These are phyloP conservation scores for Pagrus major DNA, from an alignment of 2,113 vertebrate genomes.

Conservation along the genomic window DNA sequence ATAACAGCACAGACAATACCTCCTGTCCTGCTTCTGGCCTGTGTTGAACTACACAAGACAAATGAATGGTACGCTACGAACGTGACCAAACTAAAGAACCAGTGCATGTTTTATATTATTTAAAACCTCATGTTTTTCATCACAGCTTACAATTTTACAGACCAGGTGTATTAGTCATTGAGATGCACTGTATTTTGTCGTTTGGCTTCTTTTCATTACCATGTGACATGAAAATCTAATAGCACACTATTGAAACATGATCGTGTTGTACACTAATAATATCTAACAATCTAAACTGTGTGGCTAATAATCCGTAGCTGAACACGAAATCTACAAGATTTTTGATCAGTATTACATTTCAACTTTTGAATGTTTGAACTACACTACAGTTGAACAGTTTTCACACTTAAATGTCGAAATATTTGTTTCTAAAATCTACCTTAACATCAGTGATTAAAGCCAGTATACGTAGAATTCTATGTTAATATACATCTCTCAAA, in stretches of 20 bases:
- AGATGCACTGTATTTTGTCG: neutral
- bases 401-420: neutral
- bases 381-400: neutral
- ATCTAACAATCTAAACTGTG: neutral
- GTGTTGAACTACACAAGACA: neutral
- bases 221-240: neutral
- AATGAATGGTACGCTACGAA: neutral
- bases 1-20: slow-evolving; percentile 3
- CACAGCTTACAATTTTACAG: neutral
- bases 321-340: neutral
- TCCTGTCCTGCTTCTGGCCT: neutral
- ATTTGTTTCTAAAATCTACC: neutral
- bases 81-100: neutral
- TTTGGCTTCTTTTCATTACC: neutral
- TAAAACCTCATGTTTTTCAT: neutral
- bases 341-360: neutral
- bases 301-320: neutral
- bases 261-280: neutral
- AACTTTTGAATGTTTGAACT: no score
- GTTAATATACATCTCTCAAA: neutral
- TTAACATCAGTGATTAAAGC: neutral
- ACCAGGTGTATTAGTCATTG: no score
- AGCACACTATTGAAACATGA: neutral
- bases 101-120: neutral
- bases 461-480: neutral